Evolutionary conservation across 92 coral and sea anemone genomes (phyloP).

Genomic region (Bergia sp.): DNA sequence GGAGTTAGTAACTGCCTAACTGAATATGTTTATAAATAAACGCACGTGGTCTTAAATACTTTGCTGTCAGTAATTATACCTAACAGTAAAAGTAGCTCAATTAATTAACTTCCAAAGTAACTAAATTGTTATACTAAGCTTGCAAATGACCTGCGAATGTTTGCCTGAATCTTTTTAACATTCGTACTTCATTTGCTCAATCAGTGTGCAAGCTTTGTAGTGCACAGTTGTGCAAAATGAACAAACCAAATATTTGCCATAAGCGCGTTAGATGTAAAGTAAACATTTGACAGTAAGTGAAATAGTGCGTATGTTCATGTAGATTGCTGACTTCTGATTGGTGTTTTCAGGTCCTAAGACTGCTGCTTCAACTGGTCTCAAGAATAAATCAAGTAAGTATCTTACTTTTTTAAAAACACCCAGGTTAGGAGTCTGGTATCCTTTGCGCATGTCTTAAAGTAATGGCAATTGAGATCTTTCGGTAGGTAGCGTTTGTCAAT

Average conservation of each 20-base stretch:
- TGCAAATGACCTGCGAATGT: not conserved
- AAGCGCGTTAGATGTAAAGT: not conserved
- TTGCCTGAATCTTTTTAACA: not conserved
- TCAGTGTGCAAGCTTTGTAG: not conserved
- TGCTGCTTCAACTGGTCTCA: constrained; percentile 10
- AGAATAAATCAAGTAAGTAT: constrained; percentile 30
- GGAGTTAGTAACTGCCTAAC: not conserved
- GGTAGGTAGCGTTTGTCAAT: no score
- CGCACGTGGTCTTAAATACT: not conserved
- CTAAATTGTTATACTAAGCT: not conserved
- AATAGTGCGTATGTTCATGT: not conserved
- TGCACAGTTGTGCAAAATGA: not conserved
- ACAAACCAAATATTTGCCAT: not conserved
- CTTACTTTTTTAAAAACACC: not conserved
- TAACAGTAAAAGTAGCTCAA: not conserved
- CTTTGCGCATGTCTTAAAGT: no score
- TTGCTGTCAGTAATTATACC: not conserved
- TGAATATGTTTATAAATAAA: not conserved
- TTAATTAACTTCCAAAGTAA: not conserved
- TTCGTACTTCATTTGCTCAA: not conserved
- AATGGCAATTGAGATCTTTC: no score
- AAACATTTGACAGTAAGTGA: not conserved
- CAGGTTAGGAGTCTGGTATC: no score
- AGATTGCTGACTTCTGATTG: not conserved
- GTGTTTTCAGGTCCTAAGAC: constrained; percentile 16